These are phyloP conservation scores for Chiridota heheva DNA, from an alignment of 35 echinoderm and acorn worm genomes.

Conservation along the genomic window DNA sequence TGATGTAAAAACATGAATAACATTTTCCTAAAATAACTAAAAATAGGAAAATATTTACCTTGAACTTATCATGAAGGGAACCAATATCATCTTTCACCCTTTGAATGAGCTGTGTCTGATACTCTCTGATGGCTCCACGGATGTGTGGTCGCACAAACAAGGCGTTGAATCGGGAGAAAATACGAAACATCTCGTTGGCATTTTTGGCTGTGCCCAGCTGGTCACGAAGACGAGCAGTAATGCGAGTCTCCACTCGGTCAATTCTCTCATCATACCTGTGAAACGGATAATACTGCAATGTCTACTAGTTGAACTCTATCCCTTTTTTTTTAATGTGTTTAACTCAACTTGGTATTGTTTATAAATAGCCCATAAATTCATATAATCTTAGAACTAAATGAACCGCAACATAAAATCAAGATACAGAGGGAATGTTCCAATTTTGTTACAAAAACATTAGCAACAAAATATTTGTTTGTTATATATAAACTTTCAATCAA, in stretches of 20 bases:
- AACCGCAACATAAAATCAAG: too few species aligned
- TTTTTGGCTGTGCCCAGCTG: constrained; percentile 98
- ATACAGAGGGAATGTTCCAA: too few species aligned
- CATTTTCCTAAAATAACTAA: background rate
- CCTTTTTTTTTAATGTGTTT: too few species aligned
- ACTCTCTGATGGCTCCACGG: constrained; percentile 95
- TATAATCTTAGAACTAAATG: too few species aligned
- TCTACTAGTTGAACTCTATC: too few species aligned
- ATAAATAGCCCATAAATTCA: too few species aligned
- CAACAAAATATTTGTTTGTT: too few species aligned
- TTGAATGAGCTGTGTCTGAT: constrained; percentile 97
- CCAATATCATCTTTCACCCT: constrained; percentile 99
- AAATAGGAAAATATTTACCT: constrained; percentile 43
- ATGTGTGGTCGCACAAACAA: constrained; percentile 99
- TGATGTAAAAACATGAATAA: too few species aligned
- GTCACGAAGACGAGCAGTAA: constrained; percentile 96
- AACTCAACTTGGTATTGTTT: too few species aligned
- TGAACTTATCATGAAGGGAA: constrained; percentile 98
- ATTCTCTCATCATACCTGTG: constrained; percentile 92
- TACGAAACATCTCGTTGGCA: constrained; percentile 99
- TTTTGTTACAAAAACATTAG: too few species aligned
- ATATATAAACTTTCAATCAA: too few species aligned
- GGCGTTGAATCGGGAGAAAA: constrained; percentile 99
- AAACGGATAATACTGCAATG: too few species aligned
- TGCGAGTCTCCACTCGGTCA: constrained; percentile 94